These are phyloP conservation scores for Hofmannophila pseudospretella DNA, from an alignment of 2,888 invertebrate genomes.

Conservation along the genomic window DNA sequence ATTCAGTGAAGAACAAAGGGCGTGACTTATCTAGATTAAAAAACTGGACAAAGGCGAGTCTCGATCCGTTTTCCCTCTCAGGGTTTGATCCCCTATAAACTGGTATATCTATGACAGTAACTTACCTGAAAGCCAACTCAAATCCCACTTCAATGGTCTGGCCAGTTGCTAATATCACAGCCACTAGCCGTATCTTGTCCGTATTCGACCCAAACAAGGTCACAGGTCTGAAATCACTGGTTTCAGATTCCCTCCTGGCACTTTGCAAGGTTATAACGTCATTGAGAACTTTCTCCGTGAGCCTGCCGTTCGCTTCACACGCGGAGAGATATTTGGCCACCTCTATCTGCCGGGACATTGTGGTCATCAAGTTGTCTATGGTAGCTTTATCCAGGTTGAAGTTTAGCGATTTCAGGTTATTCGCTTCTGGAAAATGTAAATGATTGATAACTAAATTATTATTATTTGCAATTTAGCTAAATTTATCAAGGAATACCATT, in stretches of 20 bases:
- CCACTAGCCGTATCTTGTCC: conserved; percentile 83
- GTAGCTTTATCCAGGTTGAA: conserved; percentile 84
- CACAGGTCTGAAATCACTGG: conserved; percentile 66
- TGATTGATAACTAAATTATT: too few species aligned
- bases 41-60: too few species aligned
- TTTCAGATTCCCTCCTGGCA: conserved; percentile 26
- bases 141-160: conserved; percentile 84
- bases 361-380: conserved; percentile 87
- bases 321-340: conserved; percentile 84
- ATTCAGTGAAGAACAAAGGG: too few species aligned
- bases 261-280: conserved; percentile 52
- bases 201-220: conserved; percentile 84
- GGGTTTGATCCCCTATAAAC: too few species aligned
- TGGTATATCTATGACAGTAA: too few species aligned
- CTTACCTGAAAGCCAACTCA: conserved; percentile 82
- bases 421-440: conserved; percentile 47
- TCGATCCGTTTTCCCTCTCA: too few species aligned
- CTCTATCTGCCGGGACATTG: conserved; percentile 89
- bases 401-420: conserved; percentile 76
- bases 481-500: too few species aligned
- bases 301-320: conserved; percentile 77
- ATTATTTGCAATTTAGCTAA: too few species aligned
- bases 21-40: too few species aligned
- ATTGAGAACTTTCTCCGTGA: conserved; percentile 52
- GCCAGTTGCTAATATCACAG: conserved; percentile 82